Evolutionary conservation across 2,888 invertebrate species (phyloP).

Genomic region (Tenthredo distinguenda): DNA sequence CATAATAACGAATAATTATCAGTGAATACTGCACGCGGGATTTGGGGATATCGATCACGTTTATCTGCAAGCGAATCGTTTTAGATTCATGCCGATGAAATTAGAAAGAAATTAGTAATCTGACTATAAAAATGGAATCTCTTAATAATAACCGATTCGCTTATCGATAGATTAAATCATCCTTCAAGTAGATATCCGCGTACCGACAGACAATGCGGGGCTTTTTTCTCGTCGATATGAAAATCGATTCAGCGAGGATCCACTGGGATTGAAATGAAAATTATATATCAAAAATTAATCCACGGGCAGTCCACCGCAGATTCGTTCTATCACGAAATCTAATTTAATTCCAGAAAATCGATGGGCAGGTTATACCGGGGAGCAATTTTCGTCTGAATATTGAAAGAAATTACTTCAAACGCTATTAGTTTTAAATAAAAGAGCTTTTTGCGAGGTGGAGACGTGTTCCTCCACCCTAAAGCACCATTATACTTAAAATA

Average conservation of each 20-base stretch:
- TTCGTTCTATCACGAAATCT: neutral
- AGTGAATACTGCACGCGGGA: neutral
- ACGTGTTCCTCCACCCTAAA: neutral
- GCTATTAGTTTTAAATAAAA: neutral
- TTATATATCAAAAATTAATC: neutral
- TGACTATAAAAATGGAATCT: neutral
- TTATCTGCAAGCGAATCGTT: neutral
- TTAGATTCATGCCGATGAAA: neutral
- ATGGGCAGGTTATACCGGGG: neutral
- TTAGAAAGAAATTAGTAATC: neutral
- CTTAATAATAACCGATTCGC: neutral
- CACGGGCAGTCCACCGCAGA: neutral
- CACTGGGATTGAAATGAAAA: slow-evolving; percentile 18
- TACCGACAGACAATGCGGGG: neutral
- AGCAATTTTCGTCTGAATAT: neutral
- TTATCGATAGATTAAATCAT: neutral
- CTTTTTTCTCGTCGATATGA: neutral
- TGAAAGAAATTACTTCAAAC: neutral
- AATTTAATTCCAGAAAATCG: neutral
- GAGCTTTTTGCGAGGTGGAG: neutral
- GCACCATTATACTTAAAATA: neutral
- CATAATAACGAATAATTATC: neutral
- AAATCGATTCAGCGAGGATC: neutral
- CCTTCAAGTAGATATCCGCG: neutral
- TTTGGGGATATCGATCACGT: neutral